Percentiles rank a stretch among this genome's conserved stretches.
Evolutionary conservation across 2,113 vertebrate genomes (phyloP).

Genomic region (Xiphophorus couchianus): DNA sequence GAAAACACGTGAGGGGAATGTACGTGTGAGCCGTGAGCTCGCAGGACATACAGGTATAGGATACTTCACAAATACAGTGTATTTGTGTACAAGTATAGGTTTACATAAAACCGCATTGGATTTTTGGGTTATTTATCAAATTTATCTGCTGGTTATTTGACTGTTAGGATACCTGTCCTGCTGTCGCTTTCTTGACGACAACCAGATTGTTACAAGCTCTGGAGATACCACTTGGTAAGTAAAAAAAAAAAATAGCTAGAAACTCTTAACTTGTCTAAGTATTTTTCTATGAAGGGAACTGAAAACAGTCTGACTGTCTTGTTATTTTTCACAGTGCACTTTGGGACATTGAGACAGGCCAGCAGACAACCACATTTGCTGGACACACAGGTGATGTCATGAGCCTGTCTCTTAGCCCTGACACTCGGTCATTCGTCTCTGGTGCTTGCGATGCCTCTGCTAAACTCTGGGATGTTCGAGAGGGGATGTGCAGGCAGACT

Average conservation of each 20-base stretch:
- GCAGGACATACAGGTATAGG: slow-evolving; percentile 95
- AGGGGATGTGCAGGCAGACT: slow-evolving; percentile 99
- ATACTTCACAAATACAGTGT: no score
- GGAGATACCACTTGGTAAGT: slow-evolving; percentile 99
- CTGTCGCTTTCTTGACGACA: slow-evolving; percentile 99
- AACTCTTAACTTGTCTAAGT: neutral
- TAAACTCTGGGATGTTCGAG: slow-evolving; percentile 98
- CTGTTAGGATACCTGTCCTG: slow-evolving; percentile 94
- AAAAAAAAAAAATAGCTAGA: neutral
- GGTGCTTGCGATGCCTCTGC: slow-evolving; percentile 98
- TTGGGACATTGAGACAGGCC: slow-evolving; percentile 99
- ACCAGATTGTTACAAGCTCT: slow-evolving; percentile 99
- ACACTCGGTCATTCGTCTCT: slow-evolving; percentile 95
- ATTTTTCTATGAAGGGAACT: neutral
- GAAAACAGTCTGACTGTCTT: neutral
- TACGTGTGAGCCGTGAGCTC: slow-evolving; percentile 96
- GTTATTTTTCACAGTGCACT: slow-evolving; percentile 84
- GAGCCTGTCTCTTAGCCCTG: slow-evolving; percentile 96
- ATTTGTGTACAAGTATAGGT: neutral
- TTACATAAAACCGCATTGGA: neutral
- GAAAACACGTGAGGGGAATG: slow-evolving; percentile 99
- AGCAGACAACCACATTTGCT: slow-evolving; percentile 98
- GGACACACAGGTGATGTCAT: slow-evolving; percentile 98
- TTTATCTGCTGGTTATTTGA: slow-evolving; percentile 20
- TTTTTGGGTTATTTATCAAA: neutral